Conservation (phyloP, 2,888 invertebrate species). For the Arenicola marina region DNA sequence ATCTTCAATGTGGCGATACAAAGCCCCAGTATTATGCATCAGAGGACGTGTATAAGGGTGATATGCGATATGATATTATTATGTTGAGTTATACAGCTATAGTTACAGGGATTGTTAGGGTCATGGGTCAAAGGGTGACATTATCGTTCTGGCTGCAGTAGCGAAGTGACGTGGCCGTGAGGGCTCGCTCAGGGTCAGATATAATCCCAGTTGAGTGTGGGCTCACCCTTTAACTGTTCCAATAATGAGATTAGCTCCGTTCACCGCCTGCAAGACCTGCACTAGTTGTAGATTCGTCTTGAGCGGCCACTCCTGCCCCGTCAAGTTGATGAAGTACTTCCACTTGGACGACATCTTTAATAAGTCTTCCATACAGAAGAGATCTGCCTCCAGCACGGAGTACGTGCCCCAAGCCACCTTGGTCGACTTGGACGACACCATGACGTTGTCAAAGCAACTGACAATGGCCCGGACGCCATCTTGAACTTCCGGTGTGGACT, state of each 20-base stretch:
- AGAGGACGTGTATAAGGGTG: too few relatives aligned
- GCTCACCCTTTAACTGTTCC: constrained; percentile 20
- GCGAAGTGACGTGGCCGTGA: too few relatives aligned
- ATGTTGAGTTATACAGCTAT: too few relatives aligned
- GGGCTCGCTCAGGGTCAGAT: too few relatives aligned
- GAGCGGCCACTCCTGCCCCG: constrained; percentile 53
- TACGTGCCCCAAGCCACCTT: constrained; percentile 10
- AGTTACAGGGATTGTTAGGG: too few relatives aligned
- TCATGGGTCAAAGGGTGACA: too few relatives aligned
- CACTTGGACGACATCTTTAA: constrained; percentile 16
- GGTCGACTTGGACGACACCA: constrained; percentile 2
- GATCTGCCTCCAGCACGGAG: constrained; percentile 19
- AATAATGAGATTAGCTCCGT: constrained; percentile 44
- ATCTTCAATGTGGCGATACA: too few relatives aligned
- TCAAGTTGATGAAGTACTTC: constrained; percentile 48
- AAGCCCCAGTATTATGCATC: too few relatives aligned
- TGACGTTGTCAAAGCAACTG: constrained; percentile 23
- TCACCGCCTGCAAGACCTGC: constrained; percentile 43
- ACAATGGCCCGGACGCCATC: constrained; percentile 8
- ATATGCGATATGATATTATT: too few relatives aligned
- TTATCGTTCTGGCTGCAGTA: too few relatives aligned
- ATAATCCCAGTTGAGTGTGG: too few relatives aligned
- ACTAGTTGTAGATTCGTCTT: constrained; percentile 54
- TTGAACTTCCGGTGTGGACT: constrained; percentile 4
- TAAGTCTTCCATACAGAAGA: constrained; percentile 17